These are phyloP conservation scores for Furnarius figulus DNA, from an alignment of 2,113 vertebrate genomes.

Conservation along the genomic window DNA sequence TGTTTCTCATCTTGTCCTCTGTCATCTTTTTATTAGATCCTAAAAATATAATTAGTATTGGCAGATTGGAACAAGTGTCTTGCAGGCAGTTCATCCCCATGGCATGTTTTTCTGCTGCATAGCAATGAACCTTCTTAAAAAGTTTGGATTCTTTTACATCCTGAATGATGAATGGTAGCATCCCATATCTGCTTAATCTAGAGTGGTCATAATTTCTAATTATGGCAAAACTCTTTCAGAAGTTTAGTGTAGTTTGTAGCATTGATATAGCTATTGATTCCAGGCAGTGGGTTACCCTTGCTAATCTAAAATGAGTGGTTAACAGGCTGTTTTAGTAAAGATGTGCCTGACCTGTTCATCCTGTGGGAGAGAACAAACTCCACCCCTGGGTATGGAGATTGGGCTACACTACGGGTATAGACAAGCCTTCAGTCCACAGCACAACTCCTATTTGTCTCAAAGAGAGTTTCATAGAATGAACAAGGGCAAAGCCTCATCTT, in stretches of 20 bases:
- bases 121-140: neutral
- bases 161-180: neutral
- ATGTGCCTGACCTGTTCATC: neutral
- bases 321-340: neutral
- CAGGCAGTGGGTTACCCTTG: neutral
- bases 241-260: neutral
- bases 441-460: neutral
- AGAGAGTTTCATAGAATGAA: neutral
- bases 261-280: neutral
- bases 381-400: neutral
- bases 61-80: neutral
- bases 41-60: neutral
- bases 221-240: neutral
- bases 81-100: neutral
- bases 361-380: neutral
- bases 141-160: neutral
- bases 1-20: neutral
- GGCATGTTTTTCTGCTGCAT: neutral
- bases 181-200: neutral
- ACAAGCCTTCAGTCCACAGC: neutral
- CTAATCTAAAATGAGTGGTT: neutral
- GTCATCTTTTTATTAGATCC: neutral
- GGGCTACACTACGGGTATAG: fast-evolving
- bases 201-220: neutral
- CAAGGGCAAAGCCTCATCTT: neutral